Percentiles rank a stretch among this genome's conserved stretches.
phyloP scores from a whole-genome alignment of 1,140 invertebrate genomes.

The Parapsyche elsis region DNA sequence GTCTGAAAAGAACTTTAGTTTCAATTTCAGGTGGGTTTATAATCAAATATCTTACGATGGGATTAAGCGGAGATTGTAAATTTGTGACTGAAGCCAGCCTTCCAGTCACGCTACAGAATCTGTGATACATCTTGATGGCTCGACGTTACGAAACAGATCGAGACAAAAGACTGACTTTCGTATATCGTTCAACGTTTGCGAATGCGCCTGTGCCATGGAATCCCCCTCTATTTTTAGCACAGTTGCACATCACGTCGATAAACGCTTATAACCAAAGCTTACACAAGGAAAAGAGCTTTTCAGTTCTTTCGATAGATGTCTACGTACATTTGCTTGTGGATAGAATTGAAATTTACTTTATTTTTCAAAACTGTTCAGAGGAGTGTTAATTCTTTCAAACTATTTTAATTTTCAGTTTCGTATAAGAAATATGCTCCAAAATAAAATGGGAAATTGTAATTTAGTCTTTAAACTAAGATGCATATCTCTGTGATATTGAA shows the following conservation, averaged over 20 bases:
- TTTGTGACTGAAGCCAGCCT: slow-evolving; percentile 27
- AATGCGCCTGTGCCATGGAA: slow-evolving; percentile 7
- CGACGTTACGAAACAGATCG: slow-evolving; percentile 12
- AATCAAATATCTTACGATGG: slow-evolving; percentile 20
- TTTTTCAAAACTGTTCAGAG: no score
- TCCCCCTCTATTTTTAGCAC: background rate
- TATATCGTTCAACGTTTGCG: background rate
- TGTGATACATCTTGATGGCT: slow-evolving; percentile 48
- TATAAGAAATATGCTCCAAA: no score
- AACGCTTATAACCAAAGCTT: background rate
- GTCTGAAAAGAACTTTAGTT: no score
- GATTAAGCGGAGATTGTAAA: slow-evolving; percentile 41
- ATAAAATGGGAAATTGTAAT: no score
- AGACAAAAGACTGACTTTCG: slow-evolving; percentile 39
- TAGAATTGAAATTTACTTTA: no score
- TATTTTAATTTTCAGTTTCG: no score
- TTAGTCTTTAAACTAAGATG: no score
- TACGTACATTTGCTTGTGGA: no score
- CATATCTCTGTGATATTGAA: no score
- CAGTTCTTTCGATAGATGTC: no score
- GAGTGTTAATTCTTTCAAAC: no score
- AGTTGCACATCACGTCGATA: background rate
- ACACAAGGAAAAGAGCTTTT: no score
- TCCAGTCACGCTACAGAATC: slow-evolving; percentile 47
- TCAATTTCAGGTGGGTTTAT: background rate